Evolutionary conservation across 1,140 invertebrate genomes (phyloP).

Genomic region (Heterodera schachtii): DNA sequence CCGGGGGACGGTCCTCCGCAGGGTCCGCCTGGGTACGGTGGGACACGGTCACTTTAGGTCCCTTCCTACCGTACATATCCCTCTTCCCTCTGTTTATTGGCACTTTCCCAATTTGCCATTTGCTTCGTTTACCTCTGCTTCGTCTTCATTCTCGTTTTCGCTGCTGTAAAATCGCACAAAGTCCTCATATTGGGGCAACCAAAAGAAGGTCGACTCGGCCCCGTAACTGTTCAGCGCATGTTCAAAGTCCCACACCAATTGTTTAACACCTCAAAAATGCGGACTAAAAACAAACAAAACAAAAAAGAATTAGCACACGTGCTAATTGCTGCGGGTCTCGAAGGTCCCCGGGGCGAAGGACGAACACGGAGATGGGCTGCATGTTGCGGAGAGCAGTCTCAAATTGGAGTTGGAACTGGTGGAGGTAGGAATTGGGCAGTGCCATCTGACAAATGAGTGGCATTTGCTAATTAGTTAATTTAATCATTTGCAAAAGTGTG

Average conservation of each 20-base stretch:
- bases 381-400: conserved; percentile 60
- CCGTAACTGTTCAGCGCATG: conserved; percentile 60
- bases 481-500: background rate
- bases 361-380: conserved; percentile 64
- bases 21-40: conserved; percentile 24
- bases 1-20: conserved; percentile 11
- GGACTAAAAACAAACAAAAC: conserved; percentile 10
- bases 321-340: conserved; percentile 55
- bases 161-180: conserved; percentile 61
- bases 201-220: conserved; percentile 63
- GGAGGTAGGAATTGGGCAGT: conserved; percentile 60
- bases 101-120: background rate
- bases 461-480: conserved; percentile 40
- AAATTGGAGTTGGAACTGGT: conserved; percentile 59
- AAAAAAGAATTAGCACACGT: conserved; percentile 33
- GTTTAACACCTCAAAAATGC: conserved; percentile 55
- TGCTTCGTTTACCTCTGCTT: background rate
- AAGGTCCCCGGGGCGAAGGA: conserved; percentile 60
- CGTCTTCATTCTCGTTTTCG: conserved; percentile 45
- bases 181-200: conserved; percentile 62
- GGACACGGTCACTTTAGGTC: background rate
- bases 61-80: background rate
- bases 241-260: conserved; percentile 57
- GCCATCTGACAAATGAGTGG: conserved; percentile 47
- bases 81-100: background rate